Conservation (phyloP, 2,797 vertebrate genomes). For the Myotis vivesi region DNA sequence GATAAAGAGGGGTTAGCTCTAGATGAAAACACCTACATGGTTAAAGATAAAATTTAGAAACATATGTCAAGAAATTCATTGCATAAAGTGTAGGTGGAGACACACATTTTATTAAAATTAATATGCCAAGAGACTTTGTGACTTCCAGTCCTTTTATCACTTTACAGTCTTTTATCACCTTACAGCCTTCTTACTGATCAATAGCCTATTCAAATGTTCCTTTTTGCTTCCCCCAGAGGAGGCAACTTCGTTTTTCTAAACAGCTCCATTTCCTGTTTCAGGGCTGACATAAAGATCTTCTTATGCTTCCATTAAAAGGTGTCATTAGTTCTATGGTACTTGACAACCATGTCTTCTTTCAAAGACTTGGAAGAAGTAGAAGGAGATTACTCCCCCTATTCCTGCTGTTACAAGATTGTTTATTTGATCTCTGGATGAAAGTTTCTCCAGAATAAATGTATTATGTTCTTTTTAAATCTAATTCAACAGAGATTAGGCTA, state of each 20-base stretch:
- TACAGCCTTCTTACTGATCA: slow-evolving; percentile 36
- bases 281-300: not conserved
- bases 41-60: slow-evolving; percentile 47
- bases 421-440: slow-evolving; percentile 26
- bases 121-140: slow-evolving; percentile 12
- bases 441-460: not conserved
- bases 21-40: slow-evolving; percentile 7
- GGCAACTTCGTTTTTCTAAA: slow-evolving; percentile 58
- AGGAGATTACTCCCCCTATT: not conserved
- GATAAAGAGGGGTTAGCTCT: not conserved
- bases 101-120: not conserved
- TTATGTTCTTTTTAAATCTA: not conserved
- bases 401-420: not conserved
- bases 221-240: slow-evolving; percentile 4
- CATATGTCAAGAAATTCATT: not conserved
- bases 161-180: slow-evolving; percentile 53
- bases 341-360: slow-evolving; percentile 45
- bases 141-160: slow-evolving; percentile 47
- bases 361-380: not conserved
- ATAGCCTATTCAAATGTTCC: slow-evolving; percentile 17
- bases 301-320: slow-evolving; percentile 23
- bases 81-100: slow-evolving; percentile 4
- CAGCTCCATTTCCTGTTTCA: slow-evolving; percentile 62
- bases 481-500: not conserved
- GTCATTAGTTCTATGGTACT: slow-evolving; percentile 39